Evolutionary conservation across 2,797 vertebrate species (phyloP).

Genomic region (Pangasius sanitwongsei): DNA sequence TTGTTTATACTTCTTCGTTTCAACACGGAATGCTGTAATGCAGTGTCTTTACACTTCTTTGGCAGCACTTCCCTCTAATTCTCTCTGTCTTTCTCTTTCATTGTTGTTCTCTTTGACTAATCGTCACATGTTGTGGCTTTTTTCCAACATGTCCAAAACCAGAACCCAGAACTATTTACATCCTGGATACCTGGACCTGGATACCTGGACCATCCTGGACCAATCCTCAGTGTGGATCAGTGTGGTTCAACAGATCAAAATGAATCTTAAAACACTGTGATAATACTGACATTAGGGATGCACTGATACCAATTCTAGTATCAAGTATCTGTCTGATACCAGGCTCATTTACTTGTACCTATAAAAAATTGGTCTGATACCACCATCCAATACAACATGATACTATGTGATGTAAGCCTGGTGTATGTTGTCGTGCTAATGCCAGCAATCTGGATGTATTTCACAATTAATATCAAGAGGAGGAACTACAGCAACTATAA

Average conservation of each 20-base stretch:
- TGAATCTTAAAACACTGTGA: background rate
- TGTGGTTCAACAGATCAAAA: background rate
- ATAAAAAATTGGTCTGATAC: background rate
- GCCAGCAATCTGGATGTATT: background rate
- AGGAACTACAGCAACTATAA: background rate
- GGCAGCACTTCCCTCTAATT: background rate
- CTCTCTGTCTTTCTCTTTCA: background rate
- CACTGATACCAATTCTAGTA: background rate
- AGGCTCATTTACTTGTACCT: background rate
- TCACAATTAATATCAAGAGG: background rate
- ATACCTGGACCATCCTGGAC: too few species aligned
- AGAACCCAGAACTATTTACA: conserved; percentile 3
- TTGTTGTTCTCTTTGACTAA: background rate
- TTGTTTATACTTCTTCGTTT: conserved; percentile 34
- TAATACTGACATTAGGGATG: background rate
- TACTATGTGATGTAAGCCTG: background rate
- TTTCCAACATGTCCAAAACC: background rate
- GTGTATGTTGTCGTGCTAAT: background rate
- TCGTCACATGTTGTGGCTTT: background rate
- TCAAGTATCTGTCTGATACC: background rate
- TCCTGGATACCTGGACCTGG: too few species aligned
- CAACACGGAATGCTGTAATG: conserved; percentile 2
- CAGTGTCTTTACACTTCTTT: background rate
- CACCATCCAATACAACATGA: background rate
- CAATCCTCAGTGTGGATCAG: too few species aligned